Evolutionary conservation across 2,113 vertebrate species (phyloP), one percentile per base, ranked within the genome.

Genomic region (Scomber scombrus): DNA sequence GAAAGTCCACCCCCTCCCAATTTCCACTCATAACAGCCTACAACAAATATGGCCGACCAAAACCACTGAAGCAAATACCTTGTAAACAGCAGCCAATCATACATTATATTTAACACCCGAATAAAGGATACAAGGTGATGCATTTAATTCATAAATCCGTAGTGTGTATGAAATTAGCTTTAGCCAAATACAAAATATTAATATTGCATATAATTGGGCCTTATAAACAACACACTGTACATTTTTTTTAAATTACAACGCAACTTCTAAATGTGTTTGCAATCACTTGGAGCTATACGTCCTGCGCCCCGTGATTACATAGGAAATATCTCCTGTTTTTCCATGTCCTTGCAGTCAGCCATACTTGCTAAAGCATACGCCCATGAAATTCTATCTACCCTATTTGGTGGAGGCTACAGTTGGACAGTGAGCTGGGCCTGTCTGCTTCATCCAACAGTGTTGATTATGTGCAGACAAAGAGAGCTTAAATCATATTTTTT

Each of bases 331-430:
- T 80, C n/a, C 31, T 84, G 87, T 84, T 89, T 93, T 91, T 86
- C 75, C 78, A 83, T 55, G 87, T 85, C 86, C 89, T 85, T 93
- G 85, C 70, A 90, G 89, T 87, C 89, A 91, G 89, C 92, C 88
- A 91, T 92, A 91, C 88, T 91, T 60, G 89, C 89, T 78, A 70
- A 86, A 78, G 94, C 91, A 95, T 85, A 94, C 94, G 95, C 94
- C 94, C 94, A 95, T 94, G 92, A 93, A 93, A 94, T 91, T 81
- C 89, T 83, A 93, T 91, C 89, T 87, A 47, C 56, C 88, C 70
- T 71, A 71, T 85, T 87, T 78, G 82, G 85, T 81, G 83, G 54
- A 78, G 50, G 79, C 81, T 76, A 83, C 87, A 80, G 81, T 18
- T 19, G 80, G 82, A 82, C 81, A 86, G 60, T 16, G 69, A 85